Evolutionary conservation across 1,140 invertebrate species (phyloP), one percentile per base, ranked within the genome.

Genomic region (Hycleus cichorii): DNA sequence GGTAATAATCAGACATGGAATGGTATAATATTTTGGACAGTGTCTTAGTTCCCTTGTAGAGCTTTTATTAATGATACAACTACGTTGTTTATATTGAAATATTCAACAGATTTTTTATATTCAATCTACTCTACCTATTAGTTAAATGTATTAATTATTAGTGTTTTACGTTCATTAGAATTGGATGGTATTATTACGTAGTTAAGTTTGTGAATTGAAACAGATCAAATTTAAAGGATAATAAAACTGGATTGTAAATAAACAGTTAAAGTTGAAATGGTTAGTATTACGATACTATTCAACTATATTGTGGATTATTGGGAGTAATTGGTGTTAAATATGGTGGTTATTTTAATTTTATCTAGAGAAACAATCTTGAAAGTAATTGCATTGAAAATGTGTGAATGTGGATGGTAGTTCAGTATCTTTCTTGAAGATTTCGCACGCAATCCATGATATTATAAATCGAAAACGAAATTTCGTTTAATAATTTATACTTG

Each of bases 301-400:
- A 45, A 46, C 51, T 46, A 42, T 53, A 53, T 45, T 53, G 51
- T 53, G 44, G 32, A 32, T 38, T 45, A 53, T 38, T 42, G 44
- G 42, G 43, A 53, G 51, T 53, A 53, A 53, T 53, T 53, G 51
- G 51, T 46, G 42, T 53, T 53, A 53, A 53, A 53, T 53, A 53
- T 53, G 51, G 51, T 26, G 42, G 46, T 46, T 53, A 53, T 53
- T 45, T 18, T 24, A 32, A 45, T 9, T 7, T 53, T 53, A 53
- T 53, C 51, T 25, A n/a, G 38, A 25, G 43, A 53, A 32, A 45
- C 8, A 40, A 53, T 53, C 51, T 53, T 38, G 38, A 27, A 53
- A 53, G 46, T 53, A 53, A 45, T 53, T 53, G 51, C 51, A 53
- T 46, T 26, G 51, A 53, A 32, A 32, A 32, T 53, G 39, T 42